Evolutionary conservation across 2,888 invertebrate species (phyloP), one percentile per base, ranked within the genome.

Genomic region (Drosophila rubida): DNA sequence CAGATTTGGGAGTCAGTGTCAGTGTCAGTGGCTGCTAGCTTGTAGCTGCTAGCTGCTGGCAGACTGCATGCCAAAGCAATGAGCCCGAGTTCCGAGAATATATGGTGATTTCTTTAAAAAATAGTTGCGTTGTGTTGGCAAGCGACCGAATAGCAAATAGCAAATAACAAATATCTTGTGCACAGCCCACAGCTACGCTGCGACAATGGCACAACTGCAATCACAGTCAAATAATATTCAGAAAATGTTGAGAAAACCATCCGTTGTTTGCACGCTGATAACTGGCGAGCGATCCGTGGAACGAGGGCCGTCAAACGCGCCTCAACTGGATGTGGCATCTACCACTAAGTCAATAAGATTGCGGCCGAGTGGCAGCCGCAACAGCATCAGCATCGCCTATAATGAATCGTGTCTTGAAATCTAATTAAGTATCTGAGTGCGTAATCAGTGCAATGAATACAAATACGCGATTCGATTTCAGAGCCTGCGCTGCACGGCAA

Each of bases 11-110:
- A 48, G 59, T 59, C 54, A 64, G 53, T 62, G 57, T 61, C 74
- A 55, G 63, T 61, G 23, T 42, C 50, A 44, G 59, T 13, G 27
- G 60, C 69, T 54, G 62, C 48, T 64, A 55, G 45, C 72, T n/a
- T n/a, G n/a, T n/a, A n/a, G 19, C 19, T 19, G 19, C 19, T 19
- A 2, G 19, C 19, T 19, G 19, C 19, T 19, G 1, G 1, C 19
- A 2, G 19, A 67, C 32, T 71, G 74, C 71, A 81, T 82, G 82
- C 85, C 85, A 80, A 75, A 75, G 85, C 65, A 69, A 79, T 82
- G 85, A 81, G 72, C 60, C 72, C 62, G 67, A 81, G 73, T 81
- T 82, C 82, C 66, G 45, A 73, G 82, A 82, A 82, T 85, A 75
- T 50, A 53, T 62, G 77, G 46, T 85, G 85, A 81, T 79, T 78